Conservation (phyloP, 30 jellyfish, hydroid and myxozoan species). For the Aurelia coerulea region DNA sequence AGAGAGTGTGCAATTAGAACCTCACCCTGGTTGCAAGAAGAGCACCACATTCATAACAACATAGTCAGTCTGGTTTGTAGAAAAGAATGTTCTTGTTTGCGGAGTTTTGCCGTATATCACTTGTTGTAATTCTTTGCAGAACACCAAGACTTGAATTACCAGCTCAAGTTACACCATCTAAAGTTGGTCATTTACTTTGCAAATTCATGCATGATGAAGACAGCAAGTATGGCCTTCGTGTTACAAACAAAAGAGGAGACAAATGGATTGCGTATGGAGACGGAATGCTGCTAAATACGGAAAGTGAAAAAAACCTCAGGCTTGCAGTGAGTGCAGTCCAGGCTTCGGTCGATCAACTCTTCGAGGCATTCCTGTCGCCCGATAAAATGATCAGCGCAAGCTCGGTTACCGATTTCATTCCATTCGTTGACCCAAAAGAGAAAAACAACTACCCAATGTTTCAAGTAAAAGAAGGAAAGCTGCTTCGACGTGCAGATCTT, state of each 20-base stretch:
- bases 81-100: too few species aligned
- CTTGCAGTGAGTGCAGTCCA: conserved; percentile 31
- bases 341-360: conserved; percentile 3
- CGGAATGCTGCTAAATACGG: conserved; percentile 14
- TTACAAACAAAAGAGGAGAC: conserved; percentile 5
- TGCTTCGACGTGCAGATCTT: conserved; percentile 7
- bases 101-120: too few species aligned
- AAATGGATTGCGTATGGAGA: conserved; percentile 36
- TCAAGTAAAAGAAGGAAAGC: not conserved
- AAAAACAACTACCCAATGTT: conserved; percentile 21
- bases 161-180: not conserved
- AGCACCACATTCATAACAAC: too few species aligned
- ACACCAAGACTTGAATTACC: conserved; percentile 22
- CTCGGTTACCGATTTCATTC: conserved; percentile 12
- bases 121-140: not conserved
- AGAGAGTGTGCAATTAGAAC: too few species aligned
- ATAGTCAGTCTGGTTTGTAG: too few species aligned
- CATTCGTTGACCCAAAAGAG: not conserved
- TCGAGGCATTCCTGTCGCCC: conserved; percentile 1
- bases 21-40: too few species aligned
- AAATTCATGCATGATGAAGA: conserved; percentile 40
- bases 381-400: not conserved
- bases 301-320: not conserved
- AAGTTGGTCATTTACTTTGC: not conserved
- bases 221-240: conserved; percentile 12